phyloP scores from a whole-genome alignment of 2,888 invertebrate genomes.

The Caenorhabditis sinica region DNA sequence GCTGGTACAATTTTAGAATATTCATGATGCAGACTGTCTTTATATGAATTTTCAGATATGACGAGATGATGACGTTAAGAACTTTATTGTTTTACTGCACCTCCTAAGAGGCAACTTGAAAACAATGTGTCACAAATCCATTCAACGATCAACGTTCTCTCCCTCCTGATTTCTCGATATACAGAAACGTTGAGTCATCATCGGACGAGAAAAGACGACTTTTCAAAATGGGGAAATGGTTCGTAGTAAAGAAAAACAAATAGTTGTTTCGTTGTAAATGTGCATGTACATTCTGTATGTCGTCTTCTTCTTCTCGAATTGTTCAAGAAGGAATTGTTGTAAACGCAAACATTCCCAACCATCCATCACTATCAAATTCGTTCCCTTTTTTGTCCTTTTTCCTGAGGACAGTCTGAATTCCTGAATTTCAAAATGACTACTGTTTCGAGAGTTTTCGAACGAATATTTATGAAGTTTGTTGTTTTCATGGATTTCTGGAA shows the following conservation, averaged over 20 bases:
- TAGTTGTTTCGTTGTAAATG: slow-evolving; percentile 66
- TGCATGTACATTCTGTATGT: slow-evolving; percentile 52
- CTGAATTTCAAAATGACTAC: slow-evolving; percentile 5
- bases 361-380: slow-evolving; percentile 27
- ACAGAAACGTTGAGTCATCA: slow-evolving; percentile 39
- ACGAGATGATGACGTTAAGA: too few relatives aligned
- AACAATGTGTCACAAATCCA: neutral
- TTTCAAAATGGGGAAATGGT: slow-evolving; percentile 23
- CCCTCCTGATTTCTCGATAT: slow-evolving; percentile 4
- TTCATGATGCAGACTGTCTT: too few relatives aligned
- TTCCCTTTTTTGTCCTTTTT: slow-evolving; percentile 21
- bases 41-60: too few relatives aligned
- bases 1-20: too few relatives aligned
- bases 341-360: slow-evolving; percentile 53
- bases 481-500: neutral
- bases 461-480: slow-evolving; percentile 47
- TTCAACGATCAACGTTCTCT: neutral
- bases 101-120: neutral
- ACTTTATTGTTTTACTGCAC: too few relatives aligned
- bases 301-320: slow-evolving; percentile 44
- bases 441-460: slow-evolving; percentile 43
- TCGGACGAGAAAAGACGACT: neutral
- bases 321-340: slow-evolving; percentile 33
- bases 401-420: neutral
- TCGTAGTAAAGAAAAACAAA: slow-evolving; percentile 31